Percentiles rank a stretch among this genome's conserved stretches.
These are phyloP conservation scores for Enteromius radiatus DNA, from an alignment of 2,797 vertebrate species.

Conservation along the genomic window DNA sequence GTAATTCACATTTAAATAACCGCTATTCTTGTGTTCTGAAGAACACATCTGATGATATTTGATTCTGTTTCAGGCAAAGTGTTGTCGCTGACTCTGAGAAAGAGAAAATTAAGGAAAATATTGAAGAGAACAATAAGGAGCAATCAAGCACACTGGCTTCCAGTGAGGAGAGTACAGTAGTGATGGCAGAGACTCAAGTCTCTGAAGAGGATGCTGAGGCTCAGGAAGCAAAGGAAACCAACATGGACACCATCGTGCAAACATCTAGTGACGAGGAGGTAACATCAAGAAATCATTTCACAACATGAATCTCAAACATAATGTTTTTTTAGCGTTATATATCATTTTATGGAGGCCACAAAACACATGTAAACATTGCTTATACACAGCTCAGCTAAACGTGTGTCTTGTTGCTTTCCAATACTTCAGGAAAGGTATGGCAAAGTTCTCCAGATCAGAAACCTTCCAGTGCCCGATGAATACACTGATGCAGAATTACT, in stretches of 20 bases:
- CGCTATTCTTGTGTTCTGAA: neutral
- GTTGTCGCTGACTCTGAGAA: neutral
- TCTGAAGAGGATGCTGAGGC: conserved; percentile 9
- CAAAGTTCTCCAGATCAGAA: conserved; percentile 49
- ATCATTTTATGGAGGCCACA: neutral
- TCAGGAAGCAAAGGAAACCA: neutral
- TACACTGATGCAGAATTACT: conserved; percentile 55
- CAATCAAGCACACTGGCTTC: neutral
- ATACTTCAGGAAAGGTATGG: conserved; percentile 48
- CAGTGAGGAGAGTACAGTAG: conserved; percentile 4
- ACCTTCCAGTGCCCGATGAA: conserved; percentile 49
- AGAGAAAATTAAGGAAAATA: neutral
- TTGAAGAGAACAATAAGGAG: neutral
- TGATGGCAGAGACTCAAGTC: neutral
- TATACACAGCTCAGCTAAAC: neutral
- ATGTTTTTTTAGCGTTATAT: neutral
- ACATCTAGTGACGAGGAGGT: conserved; percentile 32
- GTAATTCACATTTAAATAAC: neutral
- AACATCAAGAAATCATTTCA: neutral
- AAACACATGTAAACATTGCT: neutral
- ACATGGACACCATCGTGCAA: neutral
- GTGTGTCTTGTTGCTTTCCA: neutral
- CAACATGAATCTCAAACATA: neutral
- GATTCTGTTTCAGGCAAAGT: neutral
- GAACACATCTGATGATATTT: neutral